phyloP scores from a whole-genome alignment of 2,888 invertebrate species.

The Folsomia candida region DNA sequence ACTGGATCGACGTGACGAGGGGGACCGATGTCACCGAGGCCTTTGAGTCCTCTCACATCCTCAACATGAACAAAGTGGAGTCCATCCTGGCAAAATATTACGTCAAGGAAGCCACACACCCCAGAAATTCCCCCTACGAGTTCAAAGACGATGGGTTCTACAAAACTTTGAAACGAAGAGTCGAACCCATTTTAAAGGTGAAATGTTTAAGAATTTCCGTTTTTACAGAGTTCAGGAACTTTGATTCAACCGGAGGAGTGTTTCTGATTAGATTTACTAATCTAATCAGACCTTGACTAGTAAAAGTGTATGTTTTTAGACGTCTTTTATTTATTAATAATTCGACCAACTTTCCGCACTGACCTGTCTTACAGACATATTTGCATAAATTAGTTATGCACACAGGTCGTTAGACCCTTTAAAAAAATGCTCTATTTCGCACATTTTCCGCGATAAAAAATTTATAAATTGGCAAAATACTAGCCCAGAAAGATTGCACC shows the following conservation, averaged over 20 bases:
- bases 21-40: conserved; percentile 75
- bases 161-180: conserved; percentile 62
- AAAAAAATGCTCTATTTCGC: no score
- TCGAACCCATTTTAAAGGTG: conserved; percentile 8
- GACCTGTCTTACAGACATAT: no score
- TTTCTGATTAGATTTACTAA: not conserved
- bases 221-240: not conserved
- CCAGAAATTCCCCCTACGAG: conserved; percentile 70
- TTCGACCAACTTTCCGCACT: no score
- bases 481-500: no score
- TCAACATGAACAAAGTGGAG: conserved; percentile 57
- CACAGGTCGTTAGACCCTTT: no score
- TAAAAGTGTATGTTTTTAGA: not conserved
- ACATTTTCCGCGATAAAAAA: no score
- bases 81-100: conserved; percentile 66
- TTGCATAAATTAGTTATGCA: no score
- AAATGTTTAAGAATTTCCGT: not conserved
- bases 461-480: no score
- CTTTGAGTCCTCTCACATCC: conserved; percentile 72
- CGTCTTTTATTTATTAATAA: no score
- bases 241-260: not conserved
- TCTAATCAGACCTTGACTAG: not conserved
- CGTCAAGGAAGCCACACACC: conserved; percentile 63
- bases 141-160: conserved; percentile 74
- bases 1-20: conserved; percentile 54